These are phyloP conservation scores for cat (Felis catus) DNA, from an alignment of 2,113 vertebrate species.

Conservation along the genomic window DNA sequence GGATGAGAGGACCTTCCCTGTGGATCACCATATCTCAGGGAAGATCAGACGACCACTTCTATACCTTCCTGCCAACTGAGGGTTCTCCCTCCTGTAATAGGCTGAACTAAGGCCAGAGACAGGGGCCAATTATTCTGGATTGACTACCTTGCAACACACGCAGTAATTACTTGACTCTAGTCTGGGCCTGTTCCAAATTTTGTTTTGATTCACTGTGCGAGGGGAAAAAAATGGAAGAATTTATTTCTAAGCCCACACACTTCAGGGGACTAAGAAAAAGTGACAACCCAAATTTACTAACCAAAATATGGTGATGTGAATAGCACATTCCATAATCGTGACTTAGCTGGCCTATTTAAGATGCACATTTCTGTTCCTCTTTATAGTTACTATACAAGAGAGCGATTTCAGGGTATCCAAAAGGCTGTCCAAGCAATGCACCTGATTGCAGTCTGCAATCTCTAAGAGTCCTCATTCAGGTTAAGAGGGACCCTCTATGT, in stretches of 20 bases:
- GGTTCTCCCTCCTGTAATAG: neutral
- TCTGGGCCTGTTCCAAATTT: constrained; percentile 32
- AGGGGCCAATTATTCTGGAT: neutral
- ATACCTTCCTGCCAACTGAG: neutral
- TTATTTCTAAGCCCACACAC: constrained; percentile 49
- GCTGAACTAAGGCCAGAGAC: neutral
- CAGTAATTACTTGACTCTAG: constrained; percentile 28
- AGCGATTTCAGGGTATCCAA: neutral
- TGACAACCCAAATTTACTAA: constrained; percentile 73
- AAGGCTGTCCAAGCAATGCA: neutral
- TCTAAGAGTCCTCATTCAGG: neutral
- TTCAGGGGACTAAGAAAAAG: constrained; percentile 32
- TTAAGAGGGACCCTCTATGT: neutral
- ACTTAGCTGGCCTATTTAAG: constrained; percentile 47
- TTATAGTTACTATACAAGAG: neutral
- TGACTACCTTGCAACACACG: neutral
- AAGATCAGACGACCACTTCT: neutral
- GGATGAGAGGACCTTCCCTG: neutral
- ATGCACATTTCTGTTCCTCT: neutral
- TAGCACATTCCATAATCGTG: constrained; percentile 31
- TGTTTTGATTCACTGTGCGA: constrained; percentile 32
- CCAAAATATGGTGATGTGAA: constrained; percentile 70
- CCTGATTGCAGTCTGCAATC: neutral
- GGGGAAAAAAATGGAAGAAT: neutral
- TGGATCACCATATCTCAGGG: neutral